These are phyloP conservation scores for Antheraea yamamai DNA, from an alignment of 2,888 invertebrate species.

Conservation along the genomic window DNA sequence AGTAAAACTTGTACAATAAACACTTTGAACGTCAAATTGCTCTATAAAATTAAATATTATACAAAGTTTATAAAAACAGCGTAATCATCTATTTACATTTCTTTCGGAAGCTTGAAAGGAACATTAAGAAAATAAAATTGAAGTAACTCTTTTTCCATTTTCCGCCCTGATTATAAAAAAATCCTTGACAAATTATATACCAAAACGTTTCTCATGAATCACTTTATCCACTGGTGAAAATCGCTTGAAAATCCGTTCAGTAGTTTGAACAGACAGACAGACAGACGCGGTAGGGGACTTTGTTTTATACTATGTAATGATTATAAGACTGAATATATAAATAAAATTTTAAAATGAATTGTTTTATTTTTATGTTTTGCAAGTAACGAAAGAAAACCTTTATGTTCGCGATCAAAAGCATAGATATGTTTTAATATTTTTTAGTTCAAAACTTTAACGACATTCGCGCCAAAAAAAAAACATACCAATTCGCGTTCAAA, in stretches of 20 bases:
- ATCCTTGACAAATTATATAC: too few species aligned
- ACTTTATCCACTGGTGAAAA: too few species aligned
- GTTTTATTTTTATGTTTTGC: neutral
- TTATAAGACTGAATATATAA: neutral
- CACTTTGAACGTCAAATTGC: neutral
- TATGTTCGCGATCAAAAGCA: neutral
- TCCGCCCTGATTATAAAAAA: too few species aligned
- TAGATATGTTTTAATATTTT: neutral
- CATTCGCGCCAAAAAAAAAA: conserved; percentile 43
- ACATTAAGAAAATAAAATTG: neutral
- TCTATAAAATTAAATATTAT: neutral
- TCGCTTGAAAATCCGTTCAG: too few species aligned
- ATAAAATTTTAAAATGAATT: neutral
- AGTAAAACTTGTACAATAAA: neutral
- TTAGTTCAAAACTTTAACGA: neutral
- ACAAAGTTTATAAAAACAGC: neutral
- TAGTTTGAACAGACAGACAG: too few species aligned
- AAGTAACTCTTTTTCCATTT: neutral
- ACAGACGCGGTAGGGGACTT: too few species aligned
- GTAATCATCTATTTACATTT: neutral
- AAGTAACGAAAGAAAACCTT: neutral
- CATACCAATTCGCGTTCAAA: conserved; percentile 64
- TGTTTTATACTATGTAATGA: too few species aligned
- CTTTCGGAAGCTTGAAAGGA: neutral
- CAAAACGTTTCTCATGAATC: too few species aligned